Conservation (phyloP, 2,797 vertebrate species). For the Acanthopagrus latus region DNA sequence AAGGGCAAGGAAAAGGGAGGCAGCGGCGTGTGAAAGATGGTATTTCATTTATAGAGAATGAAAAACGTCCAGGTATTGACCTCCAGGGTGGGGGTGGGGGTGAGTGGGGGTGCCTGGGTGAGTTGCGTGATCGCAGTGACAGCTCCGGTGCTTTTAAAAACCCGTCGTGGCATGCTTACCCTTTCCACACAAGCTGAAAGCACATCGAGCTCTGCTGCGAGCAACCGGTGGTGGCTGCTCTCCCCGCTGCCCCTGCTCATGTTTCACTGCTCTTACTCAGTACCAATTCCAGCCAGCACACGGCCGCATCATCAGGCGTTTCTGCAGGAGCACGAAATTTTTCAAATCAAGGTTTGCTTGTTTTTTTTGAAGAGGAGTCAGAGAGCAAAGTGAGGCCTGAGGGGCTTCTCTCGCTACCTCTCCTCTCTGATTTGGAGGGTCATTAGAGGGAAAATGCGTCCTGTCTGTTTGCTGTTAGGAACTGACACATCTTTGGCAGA, state of each 20-base stretch:
- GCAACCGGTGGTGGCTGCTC: conserved; percentile 15
- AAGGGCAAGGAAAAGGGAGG: conserved; percentile 26
- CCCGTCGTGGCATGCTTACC: conserved; percentile 35
- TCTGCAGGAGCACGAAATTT: conserved; percentile 58
- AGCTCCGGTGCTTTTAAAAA: conserved; percentile 8
- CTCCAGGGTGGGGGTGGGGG: background rate
- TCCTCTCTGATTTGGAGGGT: conserved; percentile 79
- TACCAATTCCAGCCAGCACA: background rate
- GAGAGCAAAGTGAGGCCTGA: conserved; percentile 66
- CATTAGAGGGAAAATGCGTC: conserved; percentile 66
- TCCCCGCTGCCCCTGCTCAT: conserved; percentile 7
- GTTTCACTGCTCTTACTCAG: conserved; percentile 29
- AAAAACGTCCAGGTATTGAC: conserved; percentile 12
- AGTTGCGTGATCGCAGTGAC: conserved; percentile 14
- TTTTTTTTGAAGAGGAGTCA: conserved; percentile 71
- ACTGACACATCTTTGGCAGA: conserved; percentile 55
- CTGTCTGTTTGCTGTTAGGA: conserved; percentile 53
- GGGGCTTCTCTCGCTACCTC: conserved; percentile 31
- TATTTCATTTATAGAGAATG: background rate
- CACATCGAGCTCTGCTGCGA: background rate
- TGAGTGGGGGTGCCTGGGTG: background rate
- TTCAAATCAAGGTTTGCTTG: conserved; percentile 74
- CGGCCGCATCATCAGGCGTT: conserved; percentile 45
- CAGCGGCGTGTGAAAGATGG: background rate
- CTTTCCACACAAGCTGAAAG: conserved; percentile 30